Conservation (phyloP, 2,888 invertebrate genomes). For the Nezara viridula region DNA sequence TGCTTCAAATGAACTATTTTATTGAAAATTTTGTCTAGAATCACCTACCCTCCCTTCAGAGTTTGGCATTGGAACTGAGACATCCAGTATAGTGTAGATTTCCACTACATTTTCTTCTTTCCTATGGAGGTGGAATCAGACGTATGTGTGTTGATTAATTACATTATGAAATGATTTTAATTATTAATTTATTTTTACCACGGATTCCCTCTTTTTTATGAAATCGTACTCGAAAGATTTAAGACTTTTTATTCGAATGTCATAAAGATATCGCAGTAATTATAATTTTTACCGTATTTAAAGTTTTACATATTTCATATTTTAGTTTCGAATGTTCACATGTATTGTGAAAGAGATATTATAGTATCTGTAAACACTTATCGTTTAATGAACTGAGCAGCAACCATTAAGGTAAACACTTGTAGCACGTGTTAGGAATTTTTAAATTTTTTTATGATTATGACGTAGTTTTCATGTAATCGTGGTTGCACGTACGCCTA, state of each 20-base stretch:
- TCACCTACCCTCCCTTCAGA: too few relatives aligned
- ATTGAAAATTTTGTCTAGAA: too few relatives aligned
- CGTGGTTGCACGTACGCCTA: background rate
- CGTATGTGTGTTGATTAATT: too few relatives aligned
- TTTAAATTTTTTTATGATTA: background rate
- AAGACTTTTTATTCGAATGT: background rate
- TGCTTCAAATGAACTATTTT: too few relatives aligned
- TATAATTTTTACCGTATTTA: background rate
- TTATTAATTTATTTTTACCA: too few relatives aligned
- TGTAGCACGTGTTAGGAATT: background rate
- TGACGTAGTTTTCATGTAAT: too few relatives aligned
- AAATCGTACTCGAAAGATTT: background rate
- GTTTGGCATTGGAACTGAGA: too few relatives aligned
- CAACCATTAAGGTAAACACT: background rate
- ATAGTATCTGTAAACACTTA: background rate
- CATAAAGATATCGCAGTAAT: background rate
- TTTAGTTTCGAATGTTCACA: background rate
- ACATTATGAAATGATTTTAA: too few relatives aligned
- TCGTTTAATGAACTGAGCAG: background rate
- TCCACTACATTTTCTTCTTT: too few relatives aligned
- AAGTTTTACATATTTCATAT: background rate
- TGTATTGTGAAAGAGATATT: background rate
- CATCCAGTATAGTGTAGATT: too few relatives aligned
- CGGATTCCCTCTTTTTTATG: background rate
- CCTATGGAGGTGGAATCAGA: too few relatives aligned